A percentile compares a stretch with the other conserved stretches of the same genome.
phyloP scores from a whole-genome alignment of 2,797 vertebrate genomes.

The Phaenicophaeus curvirostris region DNA sequence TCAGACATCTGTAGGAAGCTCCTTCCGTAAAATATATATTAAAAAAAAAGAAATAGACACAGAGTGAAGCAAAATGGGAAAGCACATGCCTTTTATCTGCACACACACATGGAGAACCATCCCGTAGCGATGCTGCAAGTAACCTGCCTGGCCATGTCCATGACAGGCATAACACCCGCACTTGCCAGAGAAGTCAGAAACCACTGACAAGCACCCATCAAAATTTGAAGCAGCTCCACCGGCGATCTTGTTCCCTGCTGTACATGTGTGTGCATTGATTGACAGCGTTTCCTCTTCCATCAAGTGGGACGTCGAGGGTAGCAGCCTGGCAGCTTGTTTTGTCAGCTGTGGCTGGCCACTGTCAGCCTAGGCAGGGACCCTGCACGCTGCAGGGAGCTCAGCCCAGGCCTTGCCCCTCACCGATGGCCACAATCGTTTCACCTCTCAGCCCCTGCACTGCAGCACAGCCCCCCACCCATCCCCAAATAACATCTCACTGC shows the following conservation, averaged over 20 bases:
- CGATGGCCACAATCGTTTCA: background rate
- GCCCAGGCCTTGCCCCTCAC: background rate
- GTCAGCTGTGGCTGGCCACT: slow-evolving; percentile 69
- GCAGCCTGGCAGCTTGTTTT: slow-evolving; percentile 70
- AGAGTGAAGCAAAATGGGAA: background rate
- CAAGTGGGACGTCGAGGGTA: background rate
- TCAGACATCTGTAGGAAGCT: background rate
- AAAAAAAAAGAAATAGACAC: background rate
- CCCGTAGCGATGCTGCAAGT: background rate
- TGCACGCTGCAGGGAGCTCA: background rate
- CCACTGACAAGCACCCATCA: slow-evolving; percentile 49
- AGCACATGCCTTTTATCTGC: rapidly evolving
- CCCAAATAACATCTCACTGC: slow-evolving; percentile 18
- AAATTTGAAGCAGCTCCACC: background rate
- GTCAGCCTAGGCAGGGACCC: background rate
- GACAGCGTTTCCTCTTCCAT: slow-evolving; percentile 51
- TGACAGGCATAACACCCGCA: background rate
- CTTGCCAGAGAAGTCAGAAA: background rate
- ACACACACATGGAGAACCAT: rapidly evolving
- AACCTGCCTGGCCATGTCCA: background rate
- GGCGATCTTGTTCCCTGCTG: slow-evolving; percentile 41
- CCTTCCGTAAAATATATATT: background rate
- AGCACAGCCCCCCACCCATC: background rate
- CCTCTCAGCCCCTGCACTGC: background rate
- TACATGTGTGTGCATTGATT: slow-evolving; percentile 47